Evolutionary conservation across 2,888 invertebrate genomes (phyloP), one percentile per base, ranked within the genome.

Genomic region (Meloe dianella): DNA sequence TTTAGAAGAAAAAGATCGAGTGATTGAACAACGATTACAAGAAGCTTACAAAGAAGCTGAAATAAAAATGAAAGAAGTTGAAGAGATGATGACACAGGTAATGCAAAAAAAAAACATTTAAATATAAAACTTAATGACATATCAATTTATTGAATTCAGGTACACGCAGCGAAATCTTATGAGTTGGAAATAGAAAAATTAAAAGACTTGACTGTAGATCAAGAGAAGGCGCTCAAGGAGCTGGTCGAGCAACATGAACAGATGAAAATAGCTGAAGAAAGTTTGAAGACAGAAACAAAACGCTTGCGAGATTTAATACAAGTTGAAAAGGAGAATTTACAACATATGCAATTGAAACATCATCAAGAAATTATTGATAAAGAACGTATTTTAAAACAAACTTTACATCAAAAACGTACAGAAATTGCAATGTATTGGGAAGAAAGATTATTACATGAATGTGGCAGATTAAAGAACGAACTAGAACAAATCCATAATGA

Each of bases 381-480:
- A 74, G 86, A 86, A 66, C 75, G 85, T 66, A 75, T 77, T 62
- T 66, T 84, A 29, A 78, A 80, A 60, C 80, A 81, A 65, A 81
- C 78, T 71, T 81, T 87, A 71, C 85, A 86, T 73, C 85, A 86
- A 74, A 86, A 86, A 78, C 84, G 86, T 71, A 84, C 85, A 69
- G 86, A 87, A 79, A 86, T 87, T 71, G 87, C 87, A 67, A 84
- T 85, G 73, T 85, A 89, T 84, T 90, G 90, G 90, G 90, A 90
- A 79, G 87, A 88, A 72, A 86, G 87, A 81, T 80, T 89, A 75
- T 83, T 87, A 74, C 85, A 86, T 77, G 90, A 90, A 84, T 88
- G 88, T 82, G 85, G 86, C 75, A 85, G 89, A 82, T 83, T 90
- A 80, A 89, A 87, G 81, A 82, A 83, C 69, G 90, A 90, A 81